These are phyloP conservation scores for Omphaloscelis lunosa DNA, from an alignment of 2,888 invertebrate species.

Conservation along the genomic window DNA sequence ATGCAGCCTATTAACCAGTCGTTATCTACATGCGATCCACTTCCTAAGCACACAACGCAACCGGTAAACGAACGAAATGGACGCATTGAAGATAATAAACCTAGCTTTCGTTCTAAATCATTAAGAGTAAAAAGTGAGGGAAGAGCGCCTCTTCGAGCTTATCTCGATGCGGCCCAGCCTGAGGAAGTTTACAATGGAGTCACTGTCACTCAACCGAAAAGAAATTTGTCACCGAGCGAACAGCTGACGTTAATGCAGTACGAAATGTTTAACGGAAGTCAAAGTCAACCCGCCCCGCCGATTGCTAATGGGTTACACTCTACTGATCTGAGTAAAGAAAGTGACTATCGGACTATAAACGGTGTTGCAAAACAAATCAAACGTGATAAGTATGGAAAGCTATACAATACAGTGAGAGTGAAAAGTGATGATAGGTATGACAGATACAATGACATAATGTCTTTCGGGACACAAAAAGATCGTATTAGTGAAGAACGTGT, in stretches of 20 bases:
- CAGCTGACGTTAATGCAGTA: slow-evolving; percentile 89
- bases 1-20: slow-evolving; percentile 86
- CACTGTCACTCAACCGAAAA: slow-evolving; percentile 89
- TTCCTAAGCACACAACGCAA: slow-evolving; percentile 86
- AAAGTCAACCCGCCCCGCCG: slow-evolving; percentile 76
- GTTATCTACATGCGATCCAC: slow-evolving; percentile 87
- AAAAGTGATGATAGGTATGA: slow-evolving; percentile 89
- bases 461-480: slow-evolving; percentile 79
- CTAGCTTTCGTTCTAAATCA: slow-evolving; percentile 89
- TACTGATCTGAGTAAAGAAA: slow-evolving; percentile 84
- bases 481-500: slow-evolving; percentile 82
- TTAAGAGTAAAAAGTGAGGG: slow-evolving; percentile 89
- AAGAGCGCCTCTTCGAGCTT: slow-evolving; percentile 85
- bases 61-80: slow-evolving; percentile 83
- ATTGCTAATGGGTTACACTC: slow-evolving; percentile 82
- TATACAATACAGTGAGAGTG: slow-evolving; percentile 89
- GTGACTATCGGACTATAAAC: slow-evolving; percentile 88
- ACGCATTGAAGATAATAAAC: slow-evolving; percentile 85
- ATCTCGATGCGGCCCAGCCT: slow-evolving; percentile 81
- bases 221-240: slow-evolving; percentile 89
- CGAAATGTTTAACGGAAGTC: slow-evolving; percentile 84
- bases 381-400: slow-evolving; percentile 87
- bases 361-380: slow-evolving; percentile 85
- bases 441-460: slow-evolving; percentile 86
- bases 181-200: slow-evolving; percentile 83